Percentiles rank a stretch among this genome's conserved stretches.
Conservation (phyloP, 2,113 vertebrate genomes). For the Phoxinus phoxinus region DNA sequence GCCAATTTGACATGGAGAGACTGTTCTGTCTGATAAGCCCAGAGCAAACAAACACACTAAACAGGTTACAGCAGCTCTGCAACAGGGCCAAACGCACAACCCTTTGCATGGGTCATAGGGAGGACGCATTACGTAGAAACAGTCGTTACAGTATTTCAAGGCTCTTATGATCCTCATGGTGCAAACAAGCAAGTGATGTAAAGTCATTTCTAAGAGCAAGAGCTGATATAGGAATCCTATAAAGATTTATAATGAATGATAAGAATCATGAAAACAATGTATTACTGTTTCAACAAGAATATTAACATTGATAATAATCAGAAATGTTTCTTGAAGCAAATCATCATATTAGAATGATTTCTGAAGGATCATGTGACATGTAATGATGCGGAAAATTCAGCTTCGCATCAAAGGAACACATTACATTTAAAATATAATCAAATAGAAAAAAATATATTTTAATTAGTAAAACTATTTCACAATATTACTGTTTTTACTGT, state of each 20-base stretch:
- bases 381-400: too few relatives aligned
- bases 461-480: not conserved
- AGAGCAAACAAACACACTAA: constrained; percentile 42
- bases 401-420: not conserved
- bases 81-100: not conserved
- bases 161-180: not conserved
- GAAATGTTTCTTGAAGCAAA: not conserved
- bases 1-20: not conserved
- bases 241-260: too few relatives aligned
- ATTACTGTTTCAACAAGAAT: too few relatives aligned
- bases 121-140: not conserved
- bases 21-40: constrained; percentile 10
- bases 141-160: not conserved
- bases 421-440: not conserved
- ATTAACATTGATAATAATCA: not conserved
- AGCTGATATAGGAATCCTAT: not conserved
- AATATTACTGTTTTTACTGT: not conserved
- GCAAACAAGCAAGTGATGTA: not conserved
- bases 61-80: not conserved
- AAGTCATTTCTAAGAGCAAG: not conserved
- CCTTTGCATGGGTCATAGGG: not conserved
- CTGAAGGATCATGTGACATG: too few relatives aligned
- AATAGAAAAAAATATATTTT: not conserved
- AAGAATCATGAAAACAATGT: too few relatives aligned
- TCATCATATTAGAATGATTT: too few relatives aligned